phyloP scores from a whole-genome alignment of 2,797 vertebrate genomes.

The Rachycentron canadum region DNA sequence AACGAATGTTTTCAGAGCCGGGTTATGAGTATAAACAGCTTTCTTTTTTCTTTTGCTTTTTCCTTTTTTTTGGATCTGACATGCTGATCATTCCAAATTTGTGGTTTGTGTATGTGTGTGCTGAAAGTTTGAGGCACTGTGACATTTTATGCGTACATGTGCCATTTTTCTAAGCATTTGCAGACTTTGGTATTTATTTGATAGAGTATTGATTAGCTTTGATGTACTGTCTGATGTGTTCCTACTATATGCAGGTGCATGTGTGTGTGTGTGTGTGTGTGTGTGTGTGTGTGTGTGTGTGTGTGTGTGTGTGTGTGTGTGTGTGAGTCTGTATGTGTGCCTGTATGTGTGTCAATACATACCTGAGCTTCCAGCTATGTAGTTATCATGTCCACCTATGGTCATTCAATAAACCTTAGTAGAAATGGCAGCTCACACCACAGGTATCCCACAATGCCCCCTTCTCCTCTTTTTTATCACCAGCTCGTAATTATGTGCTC shows the following conservation, averaged over 20 bases:
- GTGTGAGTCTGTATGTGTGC: background rate
- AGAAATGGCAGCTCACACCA: conserved; percentile 53
- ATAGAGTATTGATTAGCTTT: conserved; percentile 13
- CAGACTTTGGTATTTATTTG: conserved; percentile 18
- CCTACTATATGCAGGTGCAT: background rate
- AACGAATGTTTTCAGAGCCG: conserved; percentile 72
- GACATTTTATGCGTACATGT: conserved; percentile 38
- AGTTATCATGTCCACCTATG: conserved; percentile 62
- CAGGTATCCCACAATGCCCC: conserved; percentile 66
- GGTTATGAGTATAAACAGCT: conserved; percentile 69
- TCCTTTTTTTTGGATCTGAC: conserved; percentile 13
- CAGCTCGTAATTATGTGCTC: conserved; percentile 78
- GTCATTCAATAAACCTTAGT: conserved; percentile 62
- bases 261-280: background rate
- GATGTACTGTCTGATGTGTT: background rate
- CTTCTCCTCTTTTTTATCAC: conserved; percentile 73
- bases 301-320: conserved; percentile 16
- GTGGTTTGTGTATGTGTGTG: conserved; percentile 46
- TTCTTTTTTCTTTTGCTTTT: conserved; percentile 48
- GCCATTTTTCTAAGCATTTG: conserved; percentile 25
- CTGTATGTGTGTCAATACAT: conserved; percentile 34
- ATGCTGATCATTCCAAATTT: conserved; percentile 52
- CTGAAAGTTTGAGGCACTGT: conserved; percentile 38
- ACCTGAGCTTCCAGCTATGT: conserved; percentile 64
- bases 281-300: conserved; percentile 3